Evolutionary conservation across 2,888 invertebrate genomes (phyloP).

Genomic region (Trissoscelio sp.): DNA sequence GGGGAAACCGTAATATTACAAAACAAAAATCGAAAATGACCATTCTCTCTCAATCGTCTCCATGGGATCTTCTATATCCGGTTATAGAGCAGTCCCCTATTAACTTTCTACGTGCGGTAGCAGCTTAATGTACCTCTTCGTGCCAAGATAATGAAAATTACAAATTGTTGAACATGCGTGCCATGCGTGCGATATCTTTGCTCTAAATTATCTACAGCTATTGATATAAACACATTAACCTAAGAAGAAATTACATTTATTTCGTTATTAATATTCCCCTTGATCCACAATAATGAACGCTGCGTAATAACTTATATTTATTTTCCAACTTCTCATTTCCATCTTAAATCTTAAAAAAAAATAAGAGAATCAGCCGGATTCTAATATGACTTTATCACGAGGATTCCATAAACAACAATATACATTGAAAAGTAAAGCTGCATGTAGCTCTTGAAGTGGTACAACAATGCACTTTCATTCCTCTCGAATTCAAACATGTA

Average conservation of each 20-base stretch:
- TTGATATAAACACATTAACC: conserved; percentile 34
- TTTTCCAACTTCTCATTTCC: neutral
- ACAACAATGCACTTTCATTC: conserved; percentile 73
- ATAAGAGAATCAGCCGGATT: too few species aligned
- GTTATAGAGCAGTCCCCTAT: conserved; percentile 78
- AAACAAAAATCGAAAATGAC: conserved; percentile 63
- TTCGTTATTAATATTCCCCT: conserved; percentile 7
- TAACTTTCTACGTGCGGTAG: conserved; percentile 82
- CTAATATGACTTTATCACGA: neutral
- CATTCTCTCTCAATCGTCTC: conserved; percentile 55
- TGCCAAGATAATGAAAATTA: conserved; percentile 83
- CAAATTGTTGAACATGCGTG: conserved; percentile 80
- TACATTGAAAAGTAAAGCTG: conserved; percentile 34
- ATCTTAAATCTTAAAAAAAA: too few species aligned
- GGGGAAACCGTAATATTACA: conserved; percentile 2
- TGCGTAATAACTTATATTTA: conserved; percentile 5
- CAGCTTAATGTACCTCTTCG: conserved; percentile 81
- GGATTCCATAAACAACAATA: conserved; percentile 10
- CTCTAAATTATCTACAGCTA: conserved; percentile 37
- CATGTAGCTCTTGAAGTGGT: conserved; percentile 12
- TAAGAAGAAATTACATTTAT: conserved; percentile 24
- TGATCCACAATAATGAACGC: neutral
- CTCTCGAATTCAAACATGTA: conserved; percentile 66
- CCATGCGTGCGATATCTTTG: conserved; percentile 73
- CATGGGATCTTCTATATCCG: conserved; percentile 49